A percentile compares a stretch with the other conserved stretches of the same genome.
phyloP scores from a whole-genome alignment of 2,113 vertebrate species.

The Phoxinus phoxinus region DNA sequence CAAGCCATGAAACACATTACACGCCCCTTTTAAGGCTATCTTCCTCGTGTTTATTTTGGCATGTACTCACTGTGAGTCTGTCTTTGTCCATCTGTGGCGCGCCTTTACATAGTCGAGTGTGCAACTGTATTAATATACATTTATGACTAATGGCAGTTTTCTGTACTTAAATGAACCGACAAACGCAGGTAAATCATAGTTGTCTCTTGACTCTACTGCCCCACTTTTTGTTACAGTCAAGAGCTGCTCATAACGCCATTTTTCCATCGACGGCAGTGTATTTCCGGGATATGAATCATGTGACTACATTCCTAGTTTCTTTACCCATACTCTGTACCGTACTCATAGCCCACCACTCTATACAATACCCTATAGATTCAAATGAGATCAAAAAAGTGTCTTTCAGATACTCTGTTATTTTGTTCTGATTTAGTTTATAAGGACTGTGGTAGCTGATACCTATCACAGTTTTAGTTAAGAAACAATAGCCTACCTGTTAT shows the following conservation, averaged over 20 bases:
- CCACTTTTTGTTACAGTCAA: neutral
- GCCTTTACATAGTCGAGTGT: neutral
- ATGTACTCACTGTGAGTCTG: constrained; percentile 52
- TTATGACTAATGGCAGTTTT: neutral
- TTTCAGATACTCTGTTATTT: neutral
- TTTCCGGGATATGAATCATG: constrained; percentile 40
- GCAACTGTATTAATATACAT: constrained; percentile 2
- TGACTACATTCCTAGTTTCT: constrained; percentile 16
- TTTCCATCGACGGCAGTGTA: neutral
- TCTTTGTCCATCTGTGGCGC: constrained; percentile 55
- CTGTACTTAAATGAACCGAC: neutral
- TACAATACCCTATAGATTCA: neutral
- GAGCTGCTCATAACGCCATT: constrained; percentile 14
- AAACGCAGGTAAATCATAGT: neutral
- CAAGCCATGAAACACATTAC: neutral
- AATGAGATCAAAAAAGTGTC: neutral
- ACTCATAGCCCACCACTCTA: neutral
- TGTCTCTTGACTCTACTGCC: neutral
- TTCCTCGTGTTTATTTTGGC: neutral
- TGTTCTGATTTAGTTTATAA: too few species aligned
- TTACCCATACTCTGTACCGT: neutral
- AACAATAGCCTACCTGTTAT: neutral
- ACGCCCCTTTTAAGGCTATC: constrained; percentile 5
- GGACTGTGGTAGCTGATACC: too few species aligned
- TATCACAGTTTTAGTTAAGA: too few species aligned